Evolutionary conservation across 1,140 invertebrate genomes (phyloP), one percentile per base, ranked within the genome.

Genomic region (Battus philenor): DNA sequence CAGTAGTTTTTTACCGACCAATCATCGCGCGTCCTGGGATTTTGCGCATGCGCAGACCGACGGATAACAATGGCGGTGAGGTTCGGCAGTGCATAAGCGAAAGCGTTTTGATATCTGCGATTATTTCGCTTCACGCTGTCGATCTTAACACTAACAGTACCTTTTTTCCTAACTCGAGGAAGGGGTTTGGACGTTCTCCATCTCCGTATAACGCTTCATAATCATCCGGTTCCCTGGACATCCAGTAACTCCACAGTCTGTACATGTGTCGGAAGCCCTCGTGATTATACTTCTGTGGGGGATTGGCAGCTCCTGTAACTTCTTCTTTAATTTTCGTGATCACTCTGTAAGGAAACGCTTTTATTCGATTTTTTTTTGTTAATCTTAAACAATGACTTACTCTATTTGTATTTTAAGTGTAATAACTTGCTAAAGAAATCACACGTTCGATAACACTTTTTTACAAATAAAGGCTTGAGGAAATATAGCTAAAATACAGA

Each of bases 191-290:
- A 11, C 68, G 48, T 0, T 53, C 39, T 1, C 55, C 51, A 16
- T 81, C 67, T 11, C 50, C 78, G 13, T 59, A 64, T 18, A 76
- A 8, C 3, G 6, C 39, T 3, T 59, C 34, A 20, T 63, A 76
- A 44, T 70, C 48, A 0, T 71, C 70, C 0, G 74, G 68, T 38
- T 84, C 80, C 44, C 73, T 67, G 16, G 29, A 39, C 80, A 81
- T 80, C 71, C 75, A 78, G 47, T 81, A 60, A 2, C 24, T 20
- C 80, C 80, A 84, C 6, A 84, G 45, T 2, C 49, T 43, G 50
- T 74, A 78, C 59, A 75, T 76, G 52, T 71, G 24, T 33, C 66
- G 44, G 47, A 84, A 70, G 0, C 63, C 77, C 2, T 61, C 41
- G 55, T 84, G 77, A 12, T 68, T 44, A 39, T 78, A 84, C 0